phyloP scores from a whole-genome alignment of 2,113 vertebrate genomes.

The Trematomus loennbergii region DNA sequence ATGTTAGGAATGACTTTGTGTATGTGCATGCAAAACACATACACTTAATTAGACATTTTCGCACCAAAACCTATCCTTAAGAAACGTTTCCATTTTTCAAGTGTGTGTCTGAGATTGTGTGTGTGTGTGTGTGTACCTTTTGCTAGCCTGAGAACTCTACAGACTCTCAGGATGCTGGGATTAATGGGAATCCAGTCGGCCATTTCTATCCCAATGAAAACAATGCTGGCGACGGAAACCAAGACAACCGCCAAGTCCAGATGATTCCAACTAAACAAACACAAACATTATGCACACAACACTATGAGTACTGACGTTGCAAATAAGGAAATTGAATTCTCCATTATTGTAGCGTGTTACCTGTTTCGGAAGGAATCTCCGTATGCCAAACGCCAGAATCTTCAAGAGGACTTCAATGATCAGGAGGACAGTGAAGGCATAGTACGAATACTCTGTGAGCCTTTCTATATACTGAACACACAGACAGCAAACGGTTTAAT shows the following conservation, averaged over 20 bases:
- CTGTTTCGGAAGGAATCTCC: neutral
- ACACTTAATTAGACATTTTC: neutral
- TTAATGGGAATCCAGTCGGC: neutral
- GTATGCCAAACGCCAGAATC: neutral
- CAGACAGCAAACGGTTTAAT: neutral
- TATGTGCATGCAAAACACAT: neutral
- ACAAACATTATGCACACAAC: neutral
- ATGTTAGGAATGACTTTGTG: neutral
- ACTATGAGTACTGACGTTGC: neutral
- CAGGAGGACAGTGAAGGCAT: neutral
- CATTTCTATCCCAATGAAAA: neutral
- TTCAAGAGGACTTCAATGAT: neutral
- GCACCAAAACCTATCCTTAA: too few species aligned
- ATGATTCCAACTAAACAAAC: slow-evolving; percentile 21
- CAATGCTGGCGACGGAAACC: neutral
- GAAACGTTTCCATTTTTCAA: neutral
- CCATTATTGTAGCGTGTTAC: neutral
- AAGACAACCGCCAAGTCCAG: neutral
- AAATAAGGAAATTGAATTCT: neutral
- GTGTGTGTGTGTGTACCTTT: slow-evolving; percentile 2
- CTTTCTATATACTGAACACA: neutral
- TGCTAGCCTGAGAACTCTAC: slow-evolving; percentile 1
- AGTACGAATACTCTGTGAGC: neutral
- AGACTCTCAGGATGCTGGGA: slow-evolving; percentile 27
- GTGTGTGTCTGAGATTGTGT: too few species aligned